Evolutionary conservation across 2,113 vertebrate species (phyloP).

Genomic region (pig (Sus scrofa)): DNA sequence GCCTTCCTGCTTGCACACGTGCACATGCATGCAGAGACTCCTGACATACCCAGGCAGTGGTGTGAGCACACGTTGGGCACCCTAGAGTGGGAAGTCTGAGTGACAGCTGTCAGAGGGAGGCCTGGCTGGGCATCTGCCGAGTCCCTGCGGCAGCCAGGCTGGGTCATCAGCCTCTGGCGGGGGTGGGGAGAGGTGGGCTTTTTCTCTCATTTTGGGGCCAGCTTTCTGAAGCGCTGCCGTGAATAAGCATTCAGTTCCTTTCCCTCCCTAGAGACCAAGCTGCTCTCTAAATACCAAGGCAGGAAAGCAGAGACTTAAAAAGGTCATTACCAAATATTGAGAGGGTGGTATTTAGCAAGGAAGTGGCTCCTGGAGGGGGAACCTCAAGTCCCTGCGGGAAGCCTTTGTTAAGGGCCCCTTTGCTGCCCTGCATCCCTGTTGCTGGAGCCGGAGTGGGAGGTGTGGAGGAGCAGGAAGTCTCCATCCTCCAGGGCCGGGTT

Average conservation of each 20-base stretch:
- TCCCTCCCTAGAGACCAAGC: conserved; percentile 73
- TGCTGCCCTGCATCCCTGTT: not conserved
- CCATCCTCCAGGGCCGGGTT: not conserved
- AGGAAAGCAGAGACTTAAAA: conserved; percentile 79
- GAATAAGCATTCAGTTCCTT: conserved; percentile 76
- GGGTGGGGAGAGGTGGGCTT: conserved; percentile 68
- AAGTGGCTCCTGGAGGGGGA: not conserved
- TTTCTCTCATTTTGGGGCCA: conserved; percentile 62
- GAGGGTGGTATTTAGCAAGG: conserved; percentile 85
- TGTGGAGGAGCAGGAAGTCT: not conserved
- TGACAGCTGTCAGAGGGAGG: conserved; percentile 83
- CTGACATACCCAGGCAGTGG: rapidly evolving
- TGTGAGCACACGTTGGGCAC: too few relatives aligned
- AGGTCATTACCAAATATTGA: conserved; percentile 82
- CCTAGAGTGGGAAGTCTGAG: conserved; percentile 64
- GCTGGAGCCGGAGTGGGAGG: not conserved
- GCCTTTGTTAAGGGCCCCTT: conserved; percentile 43
- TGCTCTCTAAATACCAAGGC: conserved; percentile 87
- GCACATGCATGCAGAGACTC: not conserved
- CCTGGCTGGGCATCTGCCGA: not conserved
- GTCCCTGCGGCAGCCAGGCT: conserved; percentile 72
- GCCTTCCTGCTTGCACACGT: not conserved
- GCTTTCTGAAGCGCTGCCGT: conserved; percentile 81
- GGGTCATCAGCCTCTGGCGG: conserved; percentile 56
- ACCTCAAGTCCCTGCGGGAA: not conserved